Conservation (phyloP, 2,888 invertebrate genomes). For the Tetragonisca angustula region DNA sequence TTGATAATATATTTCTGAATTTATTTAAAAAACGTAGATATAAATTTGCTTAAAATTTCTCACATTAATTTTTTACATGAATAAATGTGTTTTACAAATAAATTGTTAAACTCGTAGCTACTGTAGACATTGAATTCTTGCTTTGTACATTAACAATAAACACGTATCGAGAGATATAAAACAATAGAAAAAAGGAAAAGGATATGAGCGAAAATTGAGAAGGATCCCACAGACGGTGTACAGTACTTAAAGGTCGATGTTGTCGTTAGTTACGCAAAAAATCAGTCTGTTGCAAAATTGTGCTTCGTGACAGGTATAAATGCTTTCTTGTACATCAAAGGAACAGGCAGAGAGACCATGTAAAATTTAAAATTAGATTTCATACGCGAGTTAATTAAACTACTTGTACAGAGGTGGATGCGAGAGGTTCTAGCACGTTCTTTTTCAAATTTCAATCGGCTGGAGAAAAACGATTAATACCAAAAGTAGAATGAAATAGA, state of each 20-base stretch:
- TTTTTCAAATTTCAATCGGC: slow-evolving; percentile 5
- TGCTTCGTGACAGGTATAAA: not conserved
- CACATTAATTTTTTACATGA: not conserved
- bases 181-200: too few relatives aligned
- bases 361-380: not conserved
- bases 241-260: too few relatives aligned
- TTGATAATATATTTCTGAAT: not conserved
- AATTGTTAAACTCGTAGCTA: too few relatives aligned
- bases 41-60: not conserved
- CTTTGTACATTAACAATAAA: too few relatives aligned
- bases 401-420: not conserved
- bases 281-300: not conserved
- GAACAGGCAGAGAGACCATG: not conserved
- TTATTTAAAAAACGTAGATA: not conserved
- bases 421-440: not conserved
- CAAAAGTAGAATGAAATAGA: slow-evolving; percentile 30
- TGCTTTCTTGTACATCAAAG: not conserved
- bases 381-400: not conserved
- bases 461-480: slow-evolving; percentile 20
- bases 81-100: too few relatives aligned
- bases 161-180: too few relatives aligned
- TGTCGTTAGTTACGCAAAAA: not conserved
- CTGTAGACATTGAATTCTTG: too few relatives aligned
- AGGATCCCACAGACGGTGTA: too few relatives aligned
- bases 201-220: too few relatives aligned